phyloP scores from a whole-genome alignment of 2,888 invertebrate genomes.

The Athalia rosae region DNA sequence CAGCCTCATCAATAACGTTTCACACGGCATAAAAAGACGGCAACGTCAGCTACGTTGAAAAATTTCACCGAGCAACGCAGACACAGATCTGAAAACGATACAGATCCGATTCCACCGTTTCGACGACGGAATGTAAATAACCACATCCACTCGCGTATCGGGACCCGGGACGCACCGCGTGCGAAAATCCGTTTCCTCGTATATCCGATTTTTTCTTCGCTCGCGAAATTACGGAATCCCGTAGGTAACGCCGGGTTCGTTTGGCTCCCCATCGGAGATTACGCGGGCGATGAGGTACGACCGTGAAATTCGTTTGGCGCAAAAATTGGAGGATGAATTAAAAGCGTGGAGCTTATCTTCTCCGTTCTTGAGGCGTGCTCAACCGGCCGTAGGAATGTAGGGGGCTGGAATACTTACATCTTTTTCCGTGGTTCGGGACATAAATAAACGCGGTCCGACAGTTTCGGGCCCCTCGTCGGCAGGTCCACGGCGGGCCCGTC shows the following conservation, averaged over 20 bases:
- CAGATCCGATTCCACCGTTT: background rate
- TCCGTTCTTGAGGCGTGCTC: constrained; percentile 62
- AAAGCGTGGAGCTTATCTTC: constrained; percentile 62
- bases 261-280: no score
- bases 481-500: constrained; percentile 56
- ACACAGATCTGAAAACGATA: background rate
- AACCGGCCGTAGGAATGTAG: constrained; percentile 67
- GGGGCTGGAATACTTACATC: constrained; percentile 69
- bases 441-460: constrained; percentile 71
- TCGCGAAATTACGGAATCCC: no score
- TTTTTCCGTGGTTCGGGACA: constrained; percentile 72
- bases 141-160: no score
- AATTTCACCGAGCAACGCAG: background rate
- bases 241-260: no score
- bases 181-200: no score
- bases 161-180: no score
- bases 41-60: background rate
- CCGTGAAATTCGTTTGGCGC: constrained; percentile 36
- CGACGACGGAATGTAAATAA: background rate
- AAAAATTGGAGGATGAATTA: constrained; percentile 49
- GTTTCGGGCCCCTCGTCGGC: constrained; percentile 56
- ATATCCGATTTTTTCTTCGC: no score
- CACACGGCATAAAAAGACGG: background rate
- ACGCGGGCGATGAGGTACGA: no score
- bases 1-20: constrained; percentile 18